Conservation (phyloP, 2,113 vertebrate species). For the Notothenia coriiceps region DNA sequence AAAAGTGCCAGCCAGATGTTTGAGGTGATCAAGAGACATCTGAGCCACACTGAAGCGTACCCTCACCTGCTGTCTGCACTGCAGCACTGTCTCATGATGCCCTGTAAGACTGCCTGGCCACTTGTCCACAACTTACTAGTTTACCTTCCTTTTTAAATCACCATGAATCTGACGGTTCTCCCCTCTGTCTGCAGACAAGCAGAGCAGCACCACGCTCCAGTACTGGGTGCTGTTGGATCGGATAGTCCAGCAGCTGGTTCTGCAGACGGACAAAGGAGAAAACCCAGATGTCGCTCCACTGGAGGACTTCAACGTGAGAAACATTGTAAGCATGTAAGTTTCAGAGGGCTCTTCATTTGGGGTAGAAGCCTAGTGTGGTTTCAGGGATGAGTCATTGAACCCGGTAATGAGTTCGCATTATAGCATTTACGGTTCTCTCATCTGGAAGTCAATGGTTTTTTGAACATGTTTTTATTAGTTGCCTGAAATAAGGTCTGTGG, state of each 20-base stretch:
- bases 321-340: slow-evolving; percentile 94
- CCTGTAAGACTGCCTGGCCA: slow-evolving; percentile 85
- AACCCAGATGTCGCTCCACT: slow-evolving; percentile 91
- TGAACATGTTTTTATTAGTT: too few relatives aligned
- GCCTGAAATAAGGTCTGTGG: too few relatives aligned
- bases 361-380: too few relatives aligned
- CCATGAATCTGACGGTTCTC: too few relatives aligned
- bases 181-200: slow-evolving; percentile 85
- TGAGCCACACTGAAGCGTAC: slow-evolving; percentile 93
- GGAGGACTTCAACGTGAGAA: slow-evolving; percentile 95
- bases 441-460: too few relatives aligned
- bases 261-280: slow-evolving; percentile 93
- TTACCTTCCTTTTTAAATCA: not conserved
- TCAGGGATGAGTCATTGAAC: too few relatives aligned
- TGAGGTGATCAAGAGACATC: slow-evolving; percentile 90
- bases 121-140: not conserved
- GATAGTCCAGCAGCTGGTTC: slow-evolving; percentile 94
- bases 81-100: slow-evolving; percentile 95
- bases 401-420: too few relatives aligned
- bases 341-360: not conserved
- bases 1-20: slow-evolving; percentile 97
- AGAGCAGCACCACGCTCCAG: slow-evolving; percentile 86
- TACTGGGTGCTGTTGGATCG: slow-evolving; percentile 94
- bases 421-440: too few relatives aligned
- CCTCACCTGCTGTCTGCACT: slow-evolving; percentile 93